Base-by-base conservation (phyloP, 2,113 vertebrate genomes). In the Conger conger region DNA sequence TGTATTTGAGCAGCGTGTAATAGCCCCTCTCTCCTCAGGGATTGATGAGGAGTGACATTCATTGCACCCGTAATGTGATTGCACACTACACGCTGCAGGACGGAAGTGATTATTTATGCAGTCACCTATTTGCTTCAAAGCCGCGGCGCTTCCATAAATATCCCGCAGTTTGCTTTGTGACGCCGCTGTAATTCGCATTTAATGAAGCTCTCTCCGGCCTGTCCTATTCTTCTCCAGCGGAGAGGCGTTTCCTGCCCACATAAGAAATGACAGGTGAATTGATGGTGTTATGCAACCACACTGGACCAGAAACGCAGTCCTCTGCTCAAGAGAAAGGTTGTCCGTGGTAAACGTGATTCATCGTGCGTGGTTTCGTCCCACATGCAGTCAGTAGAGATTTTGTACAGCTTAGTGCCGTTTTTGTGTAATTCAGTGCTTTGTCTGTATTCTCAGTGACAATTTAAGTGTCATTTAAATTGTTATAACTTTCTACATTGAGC, bases 151-250 rank as follows among this genome's bases (percentile, higher is more conserved):
- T 35, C 73, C 78, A 53, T 88, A 83, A 87, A 80, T 86, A 82
- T 0, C 50, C 45, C 73, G 33, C 83, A 37, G 77, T 63, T 85
- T 87, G 83, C 54, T 87, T 86, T n/a, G n/a, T 85, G 88, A 90
- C 83, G 84, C 86, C 86, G 45, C 89, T 33, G 50, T 91, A 88
- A 90, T 90, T 84, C 88, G 83, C 82, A 87, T 85, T 85, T 91
- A 91, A 92, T 91, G 85, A 91, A 88, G 83, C 45, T 80, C 54
- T 63, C 50, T 63, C 79, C 63, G 76, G 80, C 68, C 82, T 83
- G 45, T 80, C 79, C 85, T 17, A 20, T 35, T 79, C n/a, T 54
- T 54, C 50, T 86, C 84, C 79, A 68, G 82, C 50, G 81, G 36
- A 82, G 81, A 87, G 84, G 77, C 37, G 38, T 40, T 80, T 79